Evolutionary conservation across 2,797 vertebrate species (phyloP), one percentile per base, ranked within the genome.

Genomic region (Schizopygopsis pylzovi): DNA sequence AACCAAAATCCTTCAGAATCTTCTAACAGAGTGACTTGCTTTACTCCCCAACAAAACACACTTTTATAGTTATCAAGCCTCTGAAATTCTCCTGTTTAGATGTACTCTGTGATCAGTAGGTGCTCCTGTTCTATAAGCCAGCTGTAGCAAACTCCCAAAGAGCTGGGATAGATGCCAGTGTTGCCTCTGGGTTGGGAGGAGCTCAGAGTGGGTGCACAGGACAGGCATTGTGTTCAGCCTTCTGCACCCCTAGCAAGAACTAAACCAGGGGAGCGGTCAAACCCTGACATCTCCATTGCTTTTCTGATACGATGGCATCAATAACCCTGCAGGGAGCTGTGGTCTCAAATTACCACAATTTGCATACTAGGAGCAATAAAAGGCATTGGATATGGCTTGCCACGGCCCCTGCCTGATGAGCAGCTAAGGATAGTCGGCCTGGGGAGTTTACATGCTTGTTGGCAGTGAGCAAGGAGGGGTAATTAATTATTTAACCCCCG

Each of bases 331-430:
- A 92, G 94, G 93, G 92, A 92, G 92, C 92, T 87, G 16, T 88
- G 90, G 90, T 93, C 93, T 92, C 94, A 91, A 93, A 92, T 94
- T 92, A 95, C 94, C 88, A 92, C 92, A 75, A 94, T 95, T 95
- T 96, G 92, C 94, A 95, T 95, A 93, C 90, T 84, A 91, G 86
- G 88, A 92, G 93, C 93, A 93, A 93, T 92, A 95, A 95, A 94
- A 94, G 93, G 91, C 92, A 94, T 92, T 92, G 90, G 92, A 94
- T 91, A 92, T 93, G 91, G 84, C 79, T 90, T 91, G 91, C 85
- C 77, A 81, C n/a, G 20, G 47, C 63, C 56, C 78, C 79, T n/a
- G 68, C 70, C 47, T 76, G 76, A 88, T 84, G 84, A 59, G 65
- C 77, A 81, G 83, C 85, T 83, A 83, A 75, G 75, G 83, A 85